Evolutionary conservation across 1,140 invertebrate genomes (phyloP).

Genomic region (Alviniconcha marisindica): DNA sequence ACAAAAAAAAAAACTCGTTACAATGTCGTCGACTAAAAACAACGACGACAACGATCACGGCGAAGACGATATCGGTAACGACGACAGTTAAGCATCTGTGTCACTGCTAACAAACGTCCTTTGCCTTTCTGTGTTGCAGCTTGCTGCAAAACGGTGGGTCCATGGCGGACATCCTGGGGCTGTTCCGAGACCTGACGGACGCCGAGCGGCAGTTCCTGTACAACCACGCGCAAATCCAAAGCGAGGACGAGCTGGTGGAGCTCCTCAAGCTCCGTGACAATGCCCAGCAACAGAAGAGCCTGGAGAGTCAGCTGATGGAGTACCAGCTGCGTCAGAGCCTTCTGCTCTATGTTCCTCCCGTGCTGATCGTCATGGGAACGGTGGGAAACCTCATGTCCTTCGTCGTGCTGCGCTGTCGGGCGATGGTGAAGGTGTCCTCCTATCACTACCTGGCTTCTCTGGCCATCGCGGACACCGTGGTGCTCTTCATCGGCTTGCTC

Average conservation of each 20-base stretch:
- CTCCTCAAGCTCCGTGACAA: neutral
- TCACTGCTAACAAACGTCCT: too few species aligned
- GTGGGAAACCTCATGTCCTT: constrained; percentile 69
- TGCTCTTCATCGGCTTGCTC: constrained; percentile 70
- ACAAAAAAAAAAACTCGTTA: neutral
- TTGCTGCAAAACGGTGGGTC: neutral
- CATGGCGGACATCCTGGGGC: neutral
- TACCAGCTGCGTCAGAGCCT: constrained; percentile 54
- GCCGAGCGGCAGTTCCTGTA: constrained; percentile 8
- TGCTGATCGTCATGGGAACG: constrained; percentile 64
- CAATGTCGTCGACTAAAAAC: neutral
- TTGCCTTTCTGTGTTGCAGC: neutral
- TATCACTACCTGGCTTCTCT: constrained; percentile 72
- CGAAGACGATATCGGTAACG: neutral
- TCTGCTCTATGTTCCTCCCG: constrained; percentile 62
- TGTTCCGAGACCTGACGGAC: constrained; percentile 2
- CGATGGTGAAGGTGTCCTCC: constrained; percentile 67
- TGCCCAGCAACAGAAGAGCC: neutral
- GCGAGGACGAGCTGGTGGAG: neutral
- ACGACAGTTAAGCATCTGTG: too few species aligned
- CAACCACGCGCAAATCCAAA: neutral
- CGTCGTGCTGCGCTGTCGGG: constrained; percentile 62
- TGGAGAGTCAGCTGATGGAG: constrained; percentile 37
- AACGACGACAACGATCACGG: neutral
- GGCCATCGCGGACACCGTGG: constrained; percentile 70